Evolutionary conservation across 2,797 vertebrate genomes (phyloP).

Genomic region (Scolopax bukidnonensis): DNA sequence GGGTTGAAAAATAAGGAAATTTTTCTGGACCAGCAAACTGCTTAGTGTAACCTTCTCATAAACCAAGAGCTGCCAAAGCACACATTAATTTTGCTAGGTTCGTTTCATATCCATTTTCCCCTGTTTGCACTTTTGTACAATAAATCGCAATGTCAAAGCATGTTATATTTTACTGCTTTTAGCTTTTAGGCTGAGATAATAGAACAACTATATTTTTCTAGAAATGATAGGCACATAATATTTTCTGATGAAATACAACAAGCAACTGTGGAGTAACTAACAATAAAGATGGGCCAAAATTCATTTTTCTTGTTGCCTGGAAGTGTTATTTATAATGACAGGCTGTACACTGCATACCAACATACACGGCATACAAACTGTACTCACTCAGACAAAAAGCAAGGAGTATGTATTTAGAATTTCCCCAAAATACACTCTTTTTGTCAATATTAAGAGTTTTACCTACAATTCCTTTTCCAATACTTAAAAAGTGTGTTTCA

Average conservation of each 20-base stretch:
- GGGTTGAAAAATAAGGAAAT: background rate
- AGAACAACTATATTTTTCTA: constrained; percentile 25
- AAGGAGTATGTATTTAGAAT: background rate
- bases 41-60: background rate
- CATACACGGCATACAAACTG: background rate
- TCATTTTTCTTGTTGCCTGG: background rate
- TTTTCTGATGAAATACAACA: constrained; percentile 31
- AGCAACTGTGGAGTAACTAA: background rate
- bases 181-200: constrained; percentile 29
- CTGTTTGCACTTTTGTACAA: background rate
- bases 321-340: constrained; percentile 18
- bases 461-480: background rate
- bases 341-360: too few relatives aligned
- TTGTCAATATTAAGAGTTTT: background rate
- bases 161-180: constrained; percentile 28
- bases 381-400: background rate
- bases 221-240: background rate
- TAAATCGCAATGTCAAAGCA: constrained; percentile 26
- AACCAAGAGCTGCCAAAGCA: constrained; percentile 8
- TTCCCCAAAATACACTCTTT: background rate
- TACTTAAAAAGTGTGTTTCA: background rate
- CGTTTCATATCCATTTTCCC: background rate
- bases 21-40: constrained; percentile 5
- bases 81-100: constrained; percentile 18
- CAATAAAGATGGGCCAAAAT: background rate